These are phyloP conservation scores for Eucidaris tribuloides DNA, from an alignment of 35 echinoderm and acorn worm species.

Conservation along the genomic window DNA sequence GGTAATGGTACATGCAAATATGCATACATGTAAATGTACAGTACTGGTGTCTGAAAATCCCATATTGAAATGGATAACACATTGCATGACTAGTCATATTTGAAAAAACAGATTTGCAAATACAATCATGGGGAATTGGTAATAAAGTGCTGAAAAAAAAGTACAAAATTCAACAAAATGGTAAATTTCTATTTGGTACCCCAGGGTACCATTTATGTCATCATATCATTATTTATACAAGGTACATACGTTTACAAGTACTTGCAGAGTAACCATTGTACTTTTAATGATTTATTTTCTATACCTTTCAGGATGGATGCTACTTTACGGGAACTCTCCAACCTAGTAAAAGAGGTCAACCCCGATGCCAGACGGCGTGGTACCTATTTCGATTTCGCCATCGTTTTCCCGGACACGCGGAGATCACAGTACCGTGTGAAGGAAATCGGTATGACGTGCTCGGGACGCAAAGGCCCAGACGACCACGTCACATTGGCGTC, in stretches of 20 bases:
- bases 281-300: background rate
- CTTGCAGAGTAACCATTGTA: background rate
- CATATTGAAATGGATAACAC: no score
- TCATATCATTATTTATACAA: background rate
- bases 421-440: conserved; percentile 61
- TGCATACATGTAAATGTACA: no score
- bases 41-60: no score
- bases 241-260: background rate
- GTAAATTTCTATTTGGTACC: no score
- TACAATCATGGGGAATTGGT: background rate
- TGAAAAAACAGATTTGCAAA: no score
- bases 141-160: background rate
- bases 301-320: conserved; percentile 77
- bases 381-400: conserved; percentile 94
- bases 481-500: conserved; percentile 67
- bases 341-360: conserved; percentile 95
- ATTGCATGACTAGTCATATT: no score
- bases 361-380: conserved; percentile 86
- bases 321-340: conserved; percentile 86
- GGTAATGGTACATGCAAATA: no score
- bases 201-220: no score
- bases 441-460: conserved; percentile 98
- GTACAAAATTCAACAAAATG: no score
- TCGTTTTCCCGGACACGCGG: conserved; percentile 69
- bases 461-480: conserved; percentile 89